phyloP scores from a whole-genome alignment of 2,797 vertebrate genomes.

The Catharus ustulatus region DNA sequence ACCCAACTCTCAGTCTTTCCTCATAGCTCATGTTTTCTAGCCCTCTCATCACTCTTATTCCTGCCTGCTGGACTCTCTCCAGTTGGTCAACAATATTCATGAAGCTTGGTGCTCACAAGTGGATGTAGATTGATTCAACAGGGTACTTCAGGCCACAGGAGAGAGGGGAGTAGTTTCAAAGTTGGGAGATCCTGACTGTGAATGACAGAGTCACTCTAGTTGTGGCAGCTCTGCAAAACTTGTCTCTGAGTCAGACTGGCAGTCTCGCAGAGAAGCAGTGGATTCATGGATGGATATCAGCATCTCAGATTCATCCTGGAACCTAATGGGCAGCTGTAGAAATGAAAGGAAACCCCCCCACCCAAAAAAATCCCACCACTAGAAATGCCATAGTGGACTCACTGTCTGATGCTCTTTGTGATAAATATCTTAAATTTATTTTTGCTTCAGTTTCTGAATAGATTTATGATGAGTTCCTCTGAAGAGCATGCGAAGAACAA shows the following conservation, averaged over 20 bases:
- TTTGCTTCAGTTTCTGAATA: not conserved
- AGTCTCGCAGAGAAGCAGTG: not conserved
- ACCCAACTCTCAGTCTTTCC: conserved; percentile 15
- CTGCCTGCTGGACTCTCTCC: conserved; percentile 16
- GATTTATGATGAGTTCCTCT: not conserved
- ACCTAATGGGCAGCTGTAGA: not conserved
- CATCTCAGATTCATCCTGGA: not conserved
- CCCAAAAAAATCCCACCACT: not conserved
- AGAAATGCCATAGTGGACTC: not conserved
- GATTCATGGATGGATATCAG: not conserved
- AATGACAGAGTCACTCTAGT: not conserved
- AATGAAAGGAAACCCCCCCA: not conserved
- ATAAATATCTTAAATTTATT: not conserved
- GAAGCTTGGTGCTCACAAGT: not conserved
- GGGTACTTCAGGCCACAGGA: not conserved
- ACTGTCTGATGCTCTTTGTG: not conserved
- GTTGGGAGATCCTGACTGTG: not conserved
- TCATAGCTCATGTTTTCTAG: conserved; percentile 26
- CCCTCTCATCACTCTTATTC: not conserved
- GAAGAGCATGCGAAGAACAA: not conserved
- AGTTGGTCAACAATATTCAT: conserved; percentile 15
- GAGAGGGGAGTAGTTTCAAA: not conserved
- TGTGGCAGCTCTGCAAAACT: not conserved
- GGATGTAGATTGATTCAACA: not conserved
- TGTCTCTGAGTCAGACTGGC: not conserved